Evolutionary conservation across 2,113 vertebrate species (phyloP), one percentile per base, ranked within the genome.

Genomic region (Calonectris borealis): DNA sequence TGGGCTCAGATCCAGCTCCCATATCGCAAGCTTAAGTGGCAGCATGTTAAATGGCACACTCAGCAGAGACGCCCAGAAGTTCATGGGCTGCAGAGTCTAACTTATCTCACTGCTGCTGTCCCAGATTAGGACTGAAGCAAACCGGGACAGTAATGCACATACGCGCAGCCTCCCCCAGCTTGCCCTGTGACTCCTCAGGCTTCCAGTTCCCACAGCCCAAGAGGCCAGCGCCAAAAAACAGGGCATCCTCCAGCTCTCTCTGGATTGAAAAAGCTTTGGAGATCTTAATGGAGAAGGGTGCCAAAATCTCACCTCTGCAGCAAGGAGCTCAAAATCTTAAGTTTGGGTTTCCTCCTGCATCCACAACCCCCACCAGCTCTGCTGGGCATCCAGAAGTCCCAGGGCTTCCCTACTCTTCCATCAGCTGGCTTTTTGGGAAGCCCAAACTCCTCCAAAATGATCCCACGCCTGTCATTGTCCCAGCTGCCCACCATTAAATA

Each of bases 1-100:
- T 79, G 77, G 96, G 89, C 92, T 93, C 75, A 77, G 78, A 72
- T 91, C 86, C 94, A 96, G 86, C 69, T 87, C 36, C 54, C 25
- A 7, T 13, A 44, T 32, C 46, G 1, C 34, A 42, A 46, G 49
- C 68, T 79, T 38, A 71, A 70, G 42, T 16, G 27, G 57, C 52
- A 71, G 49, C 13, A 0, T 31, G 34, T 29, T 69, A 88, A 85
- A 26, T 2, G 32, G 40, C 65, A 64, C 34, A 6, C 40, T 21
- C 52, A 11, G 58, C 16, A 18, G 38, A 62, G 81, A n/a, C 38
- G 42, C 34, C 61, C 83, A 58, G 11, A 60, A 82, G 48, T 31
- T 85, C 65, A 49, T 3, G 32, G 51, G 68, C 64, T 90, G 76
- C 68, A 24, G 31, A 75, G 24, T 38, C 73, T 54, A 42, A 61